phyloP scores from a whole-genome alignment of 2,113 vertebrate genomes.

The Galeopterus variegatus region DNA sequence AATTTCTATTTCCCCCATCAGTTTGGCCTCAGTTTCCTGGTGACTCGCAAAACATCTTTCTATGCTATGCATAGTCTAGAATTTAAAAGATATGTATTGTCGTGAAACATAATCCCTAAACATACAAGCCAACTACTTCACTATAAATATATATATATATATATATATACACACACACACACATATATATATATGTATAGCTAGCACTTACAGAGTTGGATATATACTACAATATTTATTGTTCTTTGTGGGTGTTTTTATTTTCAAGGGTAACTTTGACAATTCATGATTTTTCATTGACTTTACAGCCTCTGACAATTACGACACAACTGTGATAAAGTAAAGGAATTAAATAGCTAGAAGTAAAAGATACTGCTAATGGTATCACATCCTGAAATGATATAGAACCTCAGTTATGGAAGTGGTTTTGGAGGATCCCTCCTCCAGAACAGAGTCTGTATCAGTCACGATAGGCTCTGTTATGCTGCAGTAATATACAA shows the following conservation, averaged over 20 bases:
- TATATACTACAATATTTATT: neutral
- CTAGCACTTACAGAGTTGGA: neutral
- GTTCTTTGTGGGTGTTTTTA: neutral
- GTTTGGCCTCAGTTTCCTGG: neutral
- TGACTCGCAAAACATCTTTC: neutral
- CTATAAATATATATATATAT: neutral
- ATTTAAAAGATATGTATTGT: neutral
- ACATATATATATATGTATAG: too few relatives aligned
- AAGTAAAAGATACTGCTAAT: neutral
- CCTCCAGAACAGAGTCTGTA: neutral
- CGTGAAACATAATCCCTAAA: neutral
- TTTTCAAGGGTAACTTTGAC: conserved; percentile 27
- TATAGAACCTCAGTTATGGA: neutral
- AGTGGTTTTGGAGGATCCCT: neutral
- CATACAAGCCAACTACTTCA: neutral
- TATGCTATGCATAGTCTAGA: neutral
- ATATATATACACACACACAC: too few relatives aligned
- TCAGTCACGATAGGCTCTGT: neutral
- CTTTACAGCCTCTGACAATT: conserved; percentile 17
- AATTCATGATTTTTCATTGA: conserved; percentile 13
- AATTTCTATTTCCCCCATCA: neutral
- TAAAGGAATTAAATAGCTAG: conserved; percentile 14
- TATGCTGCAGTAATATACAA: neutral
- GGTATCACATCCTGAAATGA: neutral
- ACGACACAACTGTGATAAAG: conserved; percentile 31